Percentiles rank a stretch among this genome's conserved stretches.
phyloP scores from a whole-genome alignment of 2,797 vertebrate species.

The Diplodus puntazzo region DNA sequence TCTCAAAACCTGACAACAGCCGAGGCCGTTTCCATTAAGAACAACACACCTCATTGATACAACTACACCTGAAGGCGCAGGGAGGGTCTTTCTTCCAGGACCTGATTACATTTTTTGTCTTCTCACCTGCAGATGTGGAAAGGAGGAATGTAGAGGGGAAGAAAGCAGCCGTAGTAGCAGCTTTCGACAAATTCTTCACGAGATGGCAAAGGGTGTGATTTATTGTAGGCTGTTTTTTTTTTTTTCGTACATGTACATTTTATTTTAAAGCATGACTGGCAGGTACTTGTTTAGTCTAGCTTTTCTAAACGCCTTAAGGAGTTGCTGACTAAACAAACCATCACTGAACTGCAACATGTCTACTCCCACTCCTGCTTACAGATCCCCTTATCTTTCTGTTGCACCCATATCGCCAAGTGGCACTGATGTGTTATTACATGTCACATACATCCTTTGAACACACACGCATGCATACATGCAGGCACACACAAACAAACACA shows the following conservation, averaged over 20 bases:
- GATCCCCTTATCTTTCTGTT: constrained; percentile 47
- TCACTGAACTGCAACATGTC: constrained; percentile 30
- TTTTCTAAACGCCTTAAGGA: constrained; percentile 49
- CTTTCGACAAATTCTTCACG: constrained; percentile 65
- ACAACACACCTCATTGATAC: constrained; percentile 70
- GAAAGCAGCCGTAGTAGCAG: constrained; percentile 54
- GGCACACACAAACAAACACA: no score
- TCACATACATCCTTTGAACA: constrained; percentile 25
- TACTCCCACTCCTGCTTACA: constrained; percentile 53
- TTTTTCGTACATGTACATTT: constrained; percentile 11
- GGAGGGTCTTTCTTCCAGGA: constrained; percentile 18
- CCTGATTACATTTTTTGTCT: constrained; percentile 14
- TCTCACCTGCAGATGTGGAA: constrained; percentile 37
- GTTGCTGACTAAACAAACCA: constrained; percentile 67
- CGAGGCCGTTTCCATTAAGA: constrained; percentile 79
- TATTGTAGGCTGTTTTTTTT: constrained; percentile 17
- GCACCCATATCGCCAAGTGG: constrained; percentile 45
- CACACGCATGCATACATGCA: background rate
- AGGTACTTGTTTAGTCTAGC: constrained; percentile 45
- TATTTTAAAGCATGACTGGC: constrained; percentile 39
- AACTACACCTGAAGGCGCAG: constrained; percentile 52
- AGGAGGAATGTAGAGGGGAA: constrained; percentile 2
- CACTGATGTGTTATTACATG: constrained; percentile 13
- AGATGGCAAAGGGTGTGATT: constrained; percentile 42
- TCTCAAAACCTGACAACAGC: constrained; percentile 80